A percentile compares a stretch with the other conserved stretches of the same genome.
phyloP scores from a whole-genome alignment of 2,888 invertebrate genomes.

The Tiliacea aurago region DNA sequence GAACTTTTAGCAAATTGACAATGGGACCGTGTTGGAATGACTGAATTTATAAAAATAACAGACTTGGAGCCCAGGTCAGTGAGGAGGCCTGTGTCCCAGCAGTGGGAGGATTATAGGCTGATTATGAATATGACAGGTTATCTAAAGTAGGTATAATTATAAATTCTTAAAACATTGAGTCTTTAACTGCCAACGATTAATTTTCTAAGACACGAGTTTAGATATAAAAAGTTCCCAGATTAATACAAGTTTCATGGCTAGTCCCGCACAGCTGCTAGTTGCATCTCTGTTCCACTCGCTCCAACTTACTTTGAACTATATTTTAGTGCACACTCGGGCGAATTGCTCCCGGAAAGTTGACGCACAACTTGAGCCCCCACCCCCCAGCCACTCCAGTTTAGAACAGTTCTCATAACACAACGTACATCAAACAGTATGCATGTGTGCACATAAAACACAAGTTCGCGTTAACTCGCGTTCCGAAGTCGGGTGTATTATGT shows the following conservation, averaged over 20 bases:
- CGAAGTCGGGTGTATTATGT: conserved; percentile 75
- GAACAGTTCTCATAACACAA: conserved; percentile 75
- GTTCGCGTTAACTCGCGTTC: conserved; percentile 73
- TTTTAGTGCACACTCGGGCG: conserved; percentile 79
- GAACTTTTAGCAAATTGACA: too few species aligned
- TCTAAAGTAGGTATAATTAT: too few species aligned
- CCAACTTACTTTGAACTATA: conserved; percentile 83
- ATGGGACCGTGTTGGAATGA: too few species aligned
- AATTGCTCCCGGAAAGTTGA: conserved; percentile 78
- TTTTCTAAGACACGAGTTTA: conserved; percentile 47
- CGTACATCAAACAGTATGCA: conserved; percentile 71
- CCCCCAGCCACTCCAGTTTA: conserved; percentile 66
- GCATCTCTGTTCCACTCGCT: conserved; percentile 71
- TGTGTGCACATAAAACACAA: conserved; percentile 77
- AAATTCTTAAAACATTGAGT: background rate
- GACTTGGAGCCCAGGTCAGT: too few species aligned
- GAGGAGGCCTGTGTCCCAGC: too few species aligned
- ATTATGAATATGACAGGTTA: too few species aligned
- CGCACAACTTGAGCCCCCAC: conserved; percentile 67
- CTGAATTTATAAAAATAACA: too few species aligned
- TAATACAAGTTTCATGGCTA: conserved; percentile 71
- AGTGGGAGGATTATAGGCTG: too few species aligned
- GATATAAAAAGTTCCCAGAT: conserved; percentile 63
- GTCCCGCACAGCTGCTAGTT: conserved; percentile 69
- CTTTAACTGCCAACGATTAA: conserved; percentile 31